Percentiles rank a stretch among this genome's conserved stretches.
phyloP scores from a whole-genome alignment of 2,113 vertebrate genomes.

The Cercocebus atys region DNA sequence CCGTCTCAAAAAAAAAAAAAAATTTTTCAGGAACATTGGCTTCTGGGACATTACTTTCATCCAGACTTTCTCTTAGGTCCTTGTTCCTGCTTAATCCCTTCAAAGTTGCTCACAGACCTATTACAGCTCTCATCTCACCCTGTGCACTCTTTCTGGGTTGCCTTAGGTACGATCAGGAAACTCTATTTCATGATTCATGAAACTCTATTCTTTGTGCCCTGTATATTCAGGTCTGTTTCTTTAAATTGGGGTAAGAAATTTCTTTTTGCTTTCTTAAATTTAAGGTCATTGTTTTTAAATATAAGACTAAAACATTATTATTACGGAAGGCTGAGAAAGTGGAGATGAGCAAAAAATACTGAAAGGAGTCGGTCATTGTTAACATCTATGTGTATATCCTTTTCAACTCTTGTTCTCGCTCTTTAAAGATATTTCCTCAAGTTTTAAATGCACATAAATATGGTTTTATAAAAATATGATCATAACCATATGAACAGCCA shows the following conservation, averaged over 20 bases:
- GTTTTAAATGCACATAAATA: neutral
- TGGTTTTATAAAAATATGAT: neutral
- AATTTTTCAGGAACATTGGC: neutral
- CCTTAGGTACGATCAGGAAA: neutral
- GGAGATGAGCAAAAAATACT: neutral
- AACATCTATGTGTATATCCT: neutral
- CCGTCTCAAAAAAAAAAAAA: too few species aligned
- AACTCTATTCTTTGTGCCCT: neutral
- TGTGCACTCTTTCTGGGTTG: neutral
- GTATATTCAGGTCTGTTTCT: neutral
- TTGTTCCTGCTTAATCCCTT: neutral
- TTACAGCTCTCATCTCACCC: neutral
- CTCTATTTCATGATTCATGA: too few species aligned
- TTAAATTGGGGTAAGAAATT: neutral
- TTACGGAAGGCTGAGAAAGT: neutral
- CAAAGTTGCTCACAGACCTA: neutral
- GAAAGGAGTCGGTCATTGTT: neutral
- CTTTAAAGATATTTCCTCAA: neutral
- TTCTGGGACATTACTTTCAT: neutral
- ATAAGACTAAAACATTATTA: neutral
- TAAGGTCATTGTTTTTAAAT: neutral
- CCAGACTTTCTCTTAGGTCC: neutral
- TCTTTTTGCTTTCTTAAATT: neutral
- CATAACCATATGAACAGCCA: neutral
- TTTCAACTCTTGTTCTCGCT: neutral